A percentile compares a stretch with the other conserved stretches of the same genome.
Conservation (phyloP, 2,113 vertebrate genomes). For the Tamias sibiricus region DNA sequence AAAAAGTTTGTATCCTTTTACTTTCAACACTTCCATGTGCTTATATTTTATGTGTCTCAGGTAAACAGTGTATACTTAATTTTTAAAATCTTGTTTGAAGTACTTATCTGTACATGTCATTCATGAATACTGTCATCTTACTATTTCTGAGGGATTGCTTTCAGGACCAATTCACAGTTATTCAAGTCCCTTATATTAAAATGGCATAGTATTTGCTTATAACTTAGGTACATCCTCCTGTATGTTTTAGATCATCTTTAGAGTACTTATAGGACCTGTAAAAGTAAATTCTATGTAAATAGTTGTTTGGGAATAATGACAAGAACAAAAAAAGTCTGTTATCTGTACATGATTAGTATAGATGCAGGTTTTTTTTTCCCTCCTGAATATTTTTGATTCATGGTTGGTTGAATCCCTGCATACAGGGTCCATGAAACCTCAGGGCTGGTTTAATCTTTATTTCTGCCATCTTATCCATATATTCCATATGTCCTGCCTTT, state of each 20-base stretch:
- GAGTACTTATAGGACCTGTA: not conserved
- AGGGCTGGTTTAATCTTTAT: not conserved
- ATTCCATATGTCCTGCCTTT: not conserved
- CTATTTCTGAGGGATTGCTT: not conserved
- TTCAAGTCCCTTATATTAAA: not conserved
- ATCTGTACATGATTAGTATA: not conserved
- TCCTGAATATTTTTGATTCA: not conserved
- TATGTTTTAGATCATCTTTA: not conserved
- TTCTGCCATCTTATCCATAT: not conserved
- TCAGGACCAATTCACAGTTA: not conserved
- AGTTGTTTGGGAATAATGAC: not conserved
- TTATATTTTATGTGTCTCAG: conserved; percentile 33
- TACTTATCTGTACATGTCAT: not conserved
- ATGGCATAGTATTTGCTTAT: not conserved
- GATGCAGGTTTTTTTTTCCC: not conserved
- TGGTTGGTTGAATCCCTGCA: not conserved
- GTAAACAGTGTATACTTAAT: conserved; percentile 12
- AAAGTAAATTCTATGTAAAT: not conserved
- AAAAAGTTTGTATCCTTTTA: conserved; percentile 33
- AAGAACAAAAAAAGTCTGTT: not conserved
- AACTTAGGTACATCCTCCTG: not conserved
- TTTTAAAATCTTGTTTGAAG: conserved; percentile 1
- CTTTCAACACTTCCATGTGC: conserved; percentile 16
- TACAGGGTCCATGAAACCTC: not conserved
- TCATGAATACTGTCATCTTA: not conserved